phyloP scores from a whole-genome alignment of 2,113 vertebrate genomes.

The Calidris pygmaea region DNA sequence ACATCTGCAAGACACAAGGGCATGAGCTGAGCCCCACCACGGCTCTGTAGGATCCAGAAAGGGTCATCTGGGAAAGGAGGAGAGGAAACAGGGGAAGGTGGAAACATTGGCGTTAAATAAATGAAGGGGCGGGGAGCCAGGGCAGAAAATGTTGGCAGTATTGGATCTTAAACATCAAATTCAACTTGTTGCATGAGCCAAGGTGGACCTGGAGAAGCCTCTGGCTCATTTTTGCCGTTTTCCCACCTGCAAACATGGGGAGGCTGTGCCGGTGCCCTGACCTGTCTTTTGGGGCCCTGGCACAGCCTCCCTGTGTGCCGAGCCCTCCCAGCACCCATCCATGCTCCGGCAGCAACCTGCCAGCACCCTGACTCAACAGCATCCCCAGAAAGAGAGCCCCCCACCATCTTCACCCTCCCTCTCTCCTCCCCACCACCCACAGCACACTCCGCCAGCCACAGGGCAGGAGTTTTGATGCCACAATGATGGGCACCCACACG shows the following conservation, averaged over 20 bases:
- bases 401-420: neutral
- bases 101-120: neutral
- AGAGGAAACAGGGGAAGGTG: fast-evolving
- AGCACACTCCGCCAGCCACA: fast-evolving
- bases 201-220: neutral
- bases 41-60: fast-evolving
- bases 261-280: neutral
- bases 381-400: neutral
- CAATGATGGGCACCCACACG: neutral
- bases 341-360: neutral
- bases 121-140: neutral
- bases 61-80: neutral
- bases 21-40: neutral
- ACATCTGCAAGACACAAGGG: constrained; percentile 83
- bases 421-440: neutral
- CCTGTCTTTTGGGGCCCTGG: fast-evolving
- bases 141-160: neutral
- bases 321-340: neutral
- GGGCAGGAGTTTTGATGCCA: neutral
- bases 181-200: neutral
- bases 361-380: neutral
- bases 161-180: neutral
- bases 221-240: neutral
- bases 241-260: neutral
- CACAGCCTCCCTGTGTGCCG: neutral